These are phyloP conservation scores for Peromyscus californicus DNA, from an alignment of 2,113 vertebrate genomes.

Conservation along the genomic window DNA sequence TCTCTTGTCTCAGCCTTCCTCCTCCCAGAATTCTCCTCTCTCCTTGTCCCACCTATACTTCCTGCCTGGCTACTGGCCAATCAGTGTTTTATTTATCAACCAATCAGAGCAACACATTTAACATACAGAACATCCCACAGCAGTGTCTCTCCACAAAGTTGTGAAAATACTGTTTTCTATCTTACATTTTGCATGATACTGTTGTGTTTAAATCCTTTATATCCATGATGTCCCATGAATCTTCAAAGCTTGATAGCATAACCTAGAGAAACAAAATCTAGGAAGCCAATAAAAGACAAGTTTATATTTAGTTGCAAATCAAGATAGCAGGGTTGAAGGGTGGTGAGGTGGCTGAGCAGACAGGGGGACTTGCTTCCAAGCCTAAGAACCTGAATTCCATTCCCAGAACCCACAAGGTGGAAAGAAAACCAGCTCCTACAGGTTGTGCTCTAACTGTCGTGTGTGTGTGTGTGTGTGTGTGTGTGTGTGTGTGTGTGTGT, in stretches of 20 bases:
- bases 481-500: background rate
- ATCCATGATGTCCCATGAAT: background rate
- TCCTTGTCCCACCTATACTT: too few species aligned
- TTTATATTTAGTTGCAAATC: background rate
- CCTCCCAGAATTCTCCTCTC: too few species aligned
- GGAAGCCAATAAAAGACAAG: background rate
- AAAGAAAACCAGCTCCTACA: background rate
- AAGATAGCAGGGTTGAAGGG: background rate
- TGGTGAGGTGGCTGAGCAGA: background rate
- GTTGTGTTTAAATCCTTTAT: constrained; percentile 20
- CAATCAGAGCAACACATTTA: too few species aligned
- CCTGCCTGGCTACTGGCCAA: too few species aligned
- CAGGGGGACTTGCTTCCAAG: background rate
- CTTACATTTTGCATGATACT: background rate
- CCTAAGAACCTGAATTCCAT: background rate
- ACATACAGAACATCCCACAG: too few species aligned
- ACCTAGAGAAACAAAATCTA: constrained; percentile 36
- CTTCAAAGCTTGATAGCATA: background rate
- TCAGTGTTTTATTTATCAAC: too few species aligned
- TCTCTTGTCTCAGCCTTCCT: too few species aligned
- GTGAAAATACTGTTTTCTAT: background rate
- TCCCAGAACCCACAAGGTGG: background rate
- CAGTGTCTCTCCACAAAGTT: background rate
- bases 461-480: background rate
- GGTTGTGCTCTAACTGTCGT: background rate